Evolutionary conservation across 2,797 vertebrate species (phyloP), one percentile per base, ranked within the genome.

Genomic region (Gephyroberyx darwinii): DNA sequence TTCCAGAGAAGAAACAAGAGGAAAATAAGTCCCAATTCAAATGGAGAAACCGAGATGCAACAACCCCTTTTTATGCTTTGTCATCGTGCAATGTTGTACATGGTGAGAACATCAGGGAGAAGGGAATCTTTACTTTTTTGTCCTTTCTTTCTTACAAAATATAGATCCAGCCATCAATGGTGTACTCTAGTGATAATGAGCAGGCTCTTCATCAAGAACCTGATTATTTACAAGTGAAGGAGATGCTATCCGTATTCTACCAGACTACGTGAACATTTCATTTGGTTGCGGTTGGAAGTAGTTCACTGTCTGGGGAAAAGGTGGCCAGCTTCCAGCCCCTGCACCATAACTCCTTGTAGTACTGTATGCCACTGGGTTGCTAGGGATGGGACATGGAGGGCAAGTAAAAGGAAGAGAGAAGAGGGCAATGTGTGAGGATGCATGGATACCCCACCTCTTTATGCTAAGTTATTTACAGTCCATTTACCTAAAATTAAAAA

Each of bases 171-270:
- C 87, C 82, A 86, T 92, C 80, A 79, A 80, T 80, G 86, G 85
- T 92, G 86, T 78, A 77, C 87, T 92, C 65, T 71, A 82, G 91
- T 81, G 83, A 85, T 84, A 80, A 82, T 3, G 83, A 93, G 87
- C 90, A 80, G 82, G 91, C 88, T 91, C 91, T 88, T 93, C 87
- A 83, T 91, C 89, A 89, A 91, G 91, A 90, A 90, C 92, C 85
- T 89, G 84, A 86, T 85, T 95, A 96, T 95, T 90, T 96, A 96
- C 95, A 96, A 87, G 88, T 84, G 86, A 90, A 92, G 78, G 57
- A 77, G 67, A 65, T 60, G 41, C n/a, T 52, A 17, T 60, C 30
- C 62, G 65, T 58, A 43, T 47, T 66, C 56, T 30, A 41, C 50
- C 53, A 5, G 62, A 70, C 43, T 17, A 35, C 8, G 4, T 45